Evolutionary conservation across 92 coral and sea anemone species (phyloP).

Genomic region (Ricordea florida): DNA sequence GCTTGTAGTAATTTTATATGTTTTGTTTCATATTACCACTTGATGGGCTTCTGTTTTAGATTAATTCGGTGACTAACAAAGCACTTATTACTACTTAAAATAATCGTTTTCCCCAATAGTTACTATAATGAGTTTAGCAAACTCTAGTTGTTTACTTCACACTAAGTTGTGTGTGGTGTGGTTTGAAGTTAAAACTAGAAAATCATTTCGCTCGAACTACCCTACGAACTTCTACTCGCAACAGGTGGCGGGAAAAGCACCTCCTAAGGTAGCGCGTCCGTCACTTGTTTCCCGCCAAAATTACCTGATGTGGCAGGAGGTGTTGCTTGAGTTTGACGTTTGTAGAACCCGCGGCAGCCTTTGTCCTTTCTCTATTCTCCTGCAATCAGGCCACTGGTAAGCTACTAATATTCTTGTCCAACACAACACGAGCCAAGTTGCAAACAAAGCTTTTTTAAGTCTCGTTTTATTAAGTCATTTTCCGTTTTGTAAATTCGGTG

Average conservation of each 20-base stretch:
- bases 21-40: too few relatives aligned
- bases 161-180: too few relatives aligned
- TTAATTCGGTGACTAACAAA: too few relatives aligned
- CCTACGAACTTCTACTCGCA: neutral
- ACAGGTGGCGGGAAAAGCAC: neutral
- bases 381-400: too few relatives aligned
- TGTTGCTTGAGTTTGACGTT: neutral
- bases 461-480: slow-evolving; percentile 2
- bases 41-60: too few relatives aligned
- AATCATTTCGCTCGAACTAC: too few relatives aligned
- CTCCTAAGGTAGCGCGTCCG: neutral
- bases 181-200: too few relatives aligned
- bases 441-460: neutral
- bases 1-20: too few relatives aligned
- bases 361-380: neutral
- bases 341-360: neutral
- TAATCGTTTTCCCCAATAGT: too few relatives aligned
- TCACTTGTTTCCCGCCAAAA: neutral
- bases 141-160: too few relatives aligned
- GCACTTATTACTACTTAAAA: too few relatives aligned
- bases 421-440: neutral
- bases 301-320: neutral
- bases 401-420: neutral
- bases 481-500: neutral
- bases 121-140: too few relatives aligned